Percentiles rank a stretch among this genome's conserved stretches.
Evolutionary conservation across 2,797 vertebrate species (phyloP).

Genomic region (Sardinella longiceps): DNA sequence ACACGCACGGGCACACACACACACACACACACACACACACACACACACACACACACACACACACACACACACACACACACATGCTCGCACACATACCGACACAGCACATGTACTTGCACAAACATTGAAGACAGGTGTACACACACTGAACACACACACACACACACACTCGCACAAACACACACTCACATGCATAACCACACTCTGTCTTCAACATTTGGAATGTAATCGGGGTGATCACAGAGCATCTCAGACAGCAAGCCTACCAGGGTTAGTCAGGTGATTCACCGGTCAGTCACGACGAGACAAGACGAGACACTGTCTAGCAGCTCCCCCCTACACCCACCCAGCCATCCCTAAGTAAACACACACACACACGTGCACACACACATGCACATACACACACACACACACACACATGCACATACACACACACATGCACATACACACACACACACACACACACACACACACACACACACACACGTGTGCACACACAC

Average conservation of each 20-base stretch:
- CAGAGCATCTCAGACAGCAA: constrained; percentile 42
- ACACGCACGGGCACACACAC: not conserved
- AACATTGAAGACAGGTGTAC: not conserved
- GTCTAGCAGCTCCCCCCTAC: not conserved
- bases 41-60: not conserved
- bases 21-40: not conserved
- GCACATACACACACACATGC: constrained; percentile 31
- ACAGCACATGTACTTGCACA: not conserved
- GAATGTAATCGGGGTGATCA: constrained; percentile 56
- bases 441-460: constrained; percentile 11
- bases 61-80: not conserved
- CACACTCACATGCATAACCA: not conserved
- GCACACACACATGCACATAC: no score
- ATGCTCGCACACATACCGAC: not conserved
- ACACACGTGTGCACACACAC: no score
- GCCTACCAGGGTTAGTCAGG: not conserved
- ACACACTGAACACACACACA: constrained; percentile 3
- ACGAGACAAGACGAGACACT: not conserved
- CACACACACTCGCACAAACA: constrained; percentile 9
- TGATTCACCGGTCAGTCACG: not conserved
- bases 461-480: no score
- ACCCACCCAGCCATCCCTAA: no score
- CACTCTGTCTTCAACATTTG: constrained; percentile 19
- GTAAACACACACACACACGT: not conserved
- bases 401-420: no score